Percentiles rank a stretch among this genome's conserved stretches.
phyloP scores from a whole-genome alignment of 2,888 invertebrate species.

The Caenorhabditis afra region DNA sequence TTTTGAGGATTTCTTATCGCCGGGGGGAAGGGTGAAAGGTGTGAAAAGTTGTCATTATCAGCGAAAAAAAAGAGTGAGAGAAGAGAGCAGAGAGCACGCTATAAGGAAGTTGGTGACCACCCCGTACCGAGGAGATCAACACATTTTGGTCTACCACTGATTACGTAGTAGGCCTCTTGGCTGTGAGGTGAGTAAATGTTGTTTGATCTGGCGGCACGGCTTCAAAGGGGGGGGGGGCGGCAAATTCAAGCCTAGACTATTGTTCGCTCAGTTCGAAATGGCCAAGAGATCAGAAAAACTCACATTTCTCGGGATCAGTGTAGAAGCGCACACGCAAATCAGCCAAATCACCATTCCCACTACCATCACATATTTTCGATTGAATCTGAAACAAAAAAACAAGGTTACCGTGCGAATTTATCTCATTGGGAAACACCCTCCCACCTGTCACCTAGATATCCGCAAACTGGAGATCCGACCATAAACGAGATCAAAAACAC shows the following conservation, averaged over 20 bases:
- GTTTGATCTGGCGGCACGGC: background rate
- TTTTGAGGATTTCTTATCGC: slow-evolving; percentile 30
- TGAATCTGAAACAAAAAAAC: slow-evolving; percentile 85
- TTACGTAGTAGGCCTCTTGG: background rate
- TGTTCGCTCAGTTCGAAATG: background rate
- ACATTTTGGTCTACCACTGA: slow-evolving; percentile 12
- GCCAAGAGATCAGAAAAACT: slow-evolving; percentile 20
- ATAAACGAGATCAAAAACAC: slow-evolving; percentile 98
- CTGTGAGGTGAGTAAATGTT: background rate
- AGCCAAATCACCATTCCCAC: slow-evolving; percentile 60
- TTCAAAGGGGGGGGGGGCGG: too few species aligned
- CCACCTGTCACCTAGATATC: slow-evolving; percentile 93
- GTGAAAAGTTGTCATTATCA: slow-evolving; percentile 40
- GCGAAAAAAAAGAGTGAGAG: slow-evolving; percentile 11
- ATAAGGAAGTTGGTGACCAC: slow-evolving; percentile 34
- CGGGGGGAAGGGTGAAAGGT: slow-evolving; percentile 6
- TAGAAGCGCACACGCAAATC: slow-evolving; percentile 53
- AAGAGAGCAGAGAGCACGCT: slow-evolving; percentile 21
- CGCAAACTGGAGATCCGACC: slow-evolving; percentile 97
- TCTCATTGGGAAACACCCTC: background rate
- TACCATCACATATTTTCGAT: slow-evolving; percentile 79
- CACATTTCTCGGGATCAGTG: slow-evolving; percentile 53
- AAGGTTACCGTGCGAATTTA: too few species aligned
- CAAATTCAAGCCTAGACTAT: background rate
- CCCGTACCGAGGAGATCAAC: slow-evolving; percentile 6